Conservation (phyloP, 2,888 invertebrate species). For the Kuschelorhynchus macadamiae region DNA sequence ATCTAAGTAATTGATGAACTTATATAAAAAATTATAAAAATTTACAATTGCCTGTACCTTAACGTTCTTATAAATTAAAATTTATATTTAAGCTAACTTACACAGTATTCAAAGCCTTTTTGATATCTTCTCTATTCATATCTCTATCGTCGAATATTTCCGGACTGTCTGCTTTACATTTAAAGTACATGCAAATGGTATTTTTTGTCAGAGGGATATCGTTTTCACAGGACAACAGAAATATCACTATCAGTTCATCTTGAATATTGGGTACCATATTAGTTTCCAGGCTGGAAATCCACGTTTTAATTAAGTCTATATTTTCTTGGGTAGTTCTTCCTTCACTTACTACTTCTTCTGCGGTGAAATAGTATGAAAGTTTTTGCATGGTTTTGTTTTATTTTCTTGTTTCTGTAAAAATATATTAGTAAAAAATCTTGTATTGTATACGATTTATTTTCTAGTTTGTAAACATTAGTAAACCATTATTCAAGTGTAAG, state of each 20-base stretch:
- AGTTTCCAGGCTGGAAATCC: constrained; percentile 58
- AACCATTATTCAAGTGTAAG: no score
- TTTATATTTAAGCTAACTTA: constrained; percentile 70
- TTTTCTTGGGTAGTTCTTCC: constrained; percentile 57
- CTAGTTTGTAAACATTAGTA: no score
- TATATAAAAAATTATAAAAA: no score
- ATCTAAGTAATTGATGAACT: no score
- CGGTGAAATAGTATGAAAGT: constrained; percentile 54
- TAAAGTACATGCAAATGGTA: constrained; percentile 77
- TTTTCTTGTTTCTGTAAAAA: no score
- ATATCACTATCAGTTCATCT: constrained; percentile 76
- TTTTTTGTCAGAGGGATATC: constrained; percentile 73
- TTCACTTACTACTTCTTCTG: constrained; percentile 58
- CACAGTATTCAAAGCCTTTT: constrained; percentile 70
- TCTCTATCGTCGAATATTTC: constrained; percentile 76
- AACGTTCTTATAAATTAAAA: no score
- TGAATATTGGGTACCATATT: constrained; percentile 60
- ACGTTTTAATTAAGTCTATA: constrained; percentile 54
- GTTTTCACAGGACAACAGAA: constrained; percentile 77
- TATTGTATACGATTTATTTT: no score
- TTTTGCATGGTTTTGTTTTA: constrained; percentile 7
- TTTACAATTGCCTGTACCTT: no score
- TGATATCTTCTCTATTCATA: constrained; percentile 64
- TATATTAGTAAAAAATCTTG: no score
- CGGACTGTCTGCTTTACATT: constrained; percentile 72